Evolutionary conservation across 2,888 invertebrate genomes (phyloP), one percentile per base, ranked within the genome.

Genomic region (Leptinotarsa juncta): DNA sequence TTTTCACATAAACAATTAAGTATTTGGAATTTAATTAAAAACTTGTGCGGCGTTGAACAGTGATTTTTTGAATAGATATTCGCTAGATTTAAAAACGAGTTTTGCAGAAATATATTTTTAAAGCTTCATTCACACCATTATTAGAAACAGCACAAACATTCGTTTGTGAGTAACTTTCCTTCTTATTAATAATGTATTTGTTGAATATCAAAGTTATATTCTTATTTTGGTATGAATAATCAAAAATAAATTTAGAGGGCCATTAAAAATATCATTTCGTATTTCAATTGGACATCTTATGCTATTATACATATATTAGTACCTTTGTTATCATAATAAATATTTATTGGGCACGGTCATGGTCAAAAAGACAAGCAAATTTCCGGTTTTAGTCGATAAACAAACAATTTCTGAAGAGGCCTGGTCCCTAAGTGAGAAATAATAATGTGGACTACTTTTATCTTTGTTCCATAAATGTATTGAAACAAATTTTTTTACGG

Each of bases 291-390:
- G 55, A 57, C 15, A 20, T 23, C 32, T 20, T 20, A 57, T 20
- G 2, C 23, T 14, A 57, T 57, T 23, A 23, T 15, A 23, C 4
- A 57, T 57, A 57, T 14, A 14, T 57, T 23, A 14, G 57, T 57
- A 57, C 23, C 12, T 23, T 20, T 23, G 23, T 14, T 23, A 23
- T 14, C 57, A 57, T 23, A 18, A 53, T 53, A 4, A 23, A 23
- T 57, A 23, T 57, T 57, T 23, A 57, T 20, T 57, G 20, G 57
- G 23, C 23, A 57, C 57, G 57, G 57, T 57, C 57, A 57, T 57
- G 57, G 14, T 57, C 3, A 57, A 23, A 57, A 23, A 57, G 14
- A 23, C 55, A 14, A 15, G 3, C 0, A 57, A 53, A 12, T n/a
- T 53, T 18, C 18, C 18, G 53, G 53, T 18, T 53, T 53, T 18